A percentile compares a stretch with the other conserved stretches of the same genome.
Evolutionary conservation across 1,140 invertebrate genomes (phyloP).

Genomic region (Brachionus rotundiformis): DNA sequence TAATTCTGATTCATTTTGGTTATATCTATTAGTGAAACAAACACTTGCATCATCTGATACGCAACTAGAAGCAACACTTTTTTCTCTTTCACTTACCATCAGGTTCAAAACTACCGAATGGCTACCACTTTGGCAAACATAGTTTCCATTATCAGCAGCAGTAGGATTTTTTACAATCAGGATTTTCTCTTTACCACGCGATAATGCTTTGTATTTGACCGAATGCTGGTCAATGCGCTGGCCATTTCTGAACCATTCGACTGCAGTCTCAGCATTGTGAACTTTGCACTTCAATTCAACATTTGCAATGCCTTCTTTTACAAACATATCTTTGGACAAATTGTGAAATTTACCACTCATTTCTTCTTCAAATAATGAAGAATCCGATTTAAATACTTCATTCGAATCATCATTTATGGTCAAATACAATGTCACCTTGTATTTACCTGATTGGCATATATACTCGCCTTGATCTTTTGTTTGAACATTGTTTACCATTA

Average conservation of each 20-base stretch:
- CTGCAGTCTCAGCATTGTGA: background rate
- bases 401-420: constrained; percentile 6
- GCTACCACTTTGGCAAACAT: background rate
- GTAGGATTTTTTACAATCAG: constrained; percentile 21
- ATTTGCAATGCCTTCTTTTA: background rate
- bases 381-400: background rate
- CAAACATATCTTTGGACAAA: constrained; percentile 24
- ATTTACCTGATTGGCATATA: constrained; percentile 25
- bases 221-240: background rate
- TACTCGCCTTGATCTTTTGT: constrained; percentile 25
- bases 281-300: constrained; percentile 39
- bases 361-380: background rate
- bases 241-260: constrained; percentile 29
- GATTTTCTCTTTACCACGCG: background rate
- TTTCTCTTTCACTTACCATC: background rate
- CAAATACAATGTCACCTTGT: constrained; percentile 40
- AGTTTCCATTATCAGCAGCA: background rate
- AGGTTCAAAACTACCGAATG: background rate
- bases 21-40: background rate
- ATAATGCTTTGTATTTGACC: background rate
- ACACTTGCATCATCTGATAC: background rate
- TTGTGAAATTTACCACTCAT: background rate
- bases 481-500: constrained; percentile 26
- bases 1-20: background rate
- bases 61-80: background rate